Evolutionary conservation across 2,113 vertebrate species (phyloP).

Genomic region (Polypterus senegalus): DNA sequence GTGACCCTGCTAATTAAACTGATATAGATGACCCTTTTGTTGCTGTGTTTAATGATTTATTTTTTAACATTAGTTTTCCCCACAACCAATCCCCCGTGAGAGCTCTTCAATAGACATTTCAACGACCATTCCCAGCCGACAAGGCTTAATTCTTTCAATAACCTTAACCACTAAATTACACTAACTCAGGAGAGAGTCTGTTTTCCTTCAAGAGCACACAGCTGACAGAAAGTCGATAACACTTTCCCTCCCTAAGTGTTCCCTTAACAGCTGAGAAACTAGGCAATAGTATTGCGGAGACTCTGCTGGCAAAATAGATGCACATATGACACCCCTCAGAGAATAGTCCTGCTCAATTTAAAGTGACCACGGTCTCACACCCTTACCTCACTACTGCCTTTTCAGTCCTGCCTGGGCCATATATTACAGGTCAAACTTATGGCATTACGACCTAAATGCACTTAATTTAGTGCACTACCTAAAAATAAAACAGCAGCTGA

Average conservation of each 20-base stretch:
- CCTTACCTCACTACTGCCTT: too few relatives aligned
- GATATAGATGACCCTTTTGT: neutral
- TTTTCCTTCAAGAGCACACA: neutral
- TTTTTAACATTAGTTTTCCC: neutral
- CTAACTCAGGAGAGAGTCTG: neutral
- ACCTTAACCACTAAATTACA: neutral
- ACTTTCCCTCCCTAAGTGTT: neutral
- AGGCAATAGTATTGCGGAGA: too few relatives aligned
- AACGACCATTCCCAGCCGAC: neutral
- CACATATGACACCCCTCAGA: slow-evolving; percentile 1
- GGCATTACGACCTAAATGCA: too few relatives aligned
- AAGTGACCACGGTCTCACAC: too few relatives aligned
- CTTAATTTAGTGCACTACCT: too few relatives aligned
- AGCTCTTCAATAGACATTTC: neutral
- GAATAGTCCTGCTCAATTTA: too few relatives aligned
- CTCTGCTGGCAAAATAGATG: slow-evolving; percentile 18
- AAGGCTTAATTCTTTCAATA: neutral
- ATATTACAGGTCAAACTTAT: too few relatives aligned
- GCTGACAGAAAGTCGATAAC: neutral
- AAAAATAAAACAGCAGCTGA: too few relatives aligned
- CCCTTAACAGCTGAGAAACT: neutral
- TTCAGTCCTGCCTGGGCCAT: too few relatives aligned
- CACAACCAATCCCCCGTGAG: neutral
- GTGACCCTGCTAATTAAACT: neutral
- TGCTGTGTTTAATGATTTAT: neutral